Evolutionary conservation across 1,140 invertebrate genomes (phyloP).

Genomic region (Trichogramma pretiosum): DNA sequence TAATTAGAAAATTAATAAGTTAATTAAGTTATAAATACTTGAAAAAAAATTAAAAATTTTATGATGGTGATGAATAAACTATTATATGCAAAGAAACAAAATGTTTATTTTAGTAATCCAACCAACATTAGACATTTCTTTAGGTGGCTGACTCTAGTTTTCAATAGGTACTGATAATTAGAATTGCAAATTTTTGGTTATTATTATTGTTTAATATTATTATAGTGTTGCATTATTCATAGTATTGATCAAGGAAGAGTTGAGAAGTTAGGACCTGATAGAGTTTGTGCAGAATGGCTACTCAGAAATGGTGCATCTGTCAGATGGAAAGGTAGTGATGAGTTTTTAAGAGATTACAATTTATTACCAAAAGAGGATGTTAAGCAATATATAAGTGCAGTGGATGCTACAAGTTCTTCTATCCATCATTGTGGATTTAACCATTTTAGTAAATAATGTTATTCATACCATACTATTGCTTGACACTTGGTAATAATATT

Average conservation of each 20-base stretch:
- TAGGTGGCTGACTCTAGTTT: slow-evolving; percentile 26
- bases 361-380: slow-evolving; percentile 47
- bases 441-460: slow-evolving; percentile 57
- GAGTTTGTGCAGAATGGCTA: slow-evolving; percentile 87
- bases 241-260: slow-evolving; percentile 46
- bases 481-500: slow-evolving; percentile 2
- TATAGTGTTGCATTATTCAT: slow-evolving; percentile 9
- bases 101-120: neutral
- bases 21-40: neutral
- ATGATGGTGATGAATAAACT: neutral
- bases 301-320: slow-evolving; percentile 70
- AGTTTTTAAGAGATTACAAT: slow-evolving; percentile 63
- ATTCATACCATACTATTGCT: neutral
- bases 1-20: no score
- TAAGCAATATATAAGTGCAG: slow-evolving; percentile 53
- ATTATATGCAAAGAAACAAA: neutral
- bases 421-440: slow-evolving; percentile 71
- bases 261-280: slow-evolving; percentile 68
- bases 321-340: slow-evolving; percentile 51
- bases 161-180: slow-evolving; percentile 27
- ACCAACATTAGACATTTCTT: slow-evolving; percentile 19
- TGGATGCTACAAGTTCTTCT: slow-evolving; percentile 67
- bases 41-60: neutral
- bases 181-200: slow-evolving; percentile 1
- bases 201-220: neutral